phyloP scores from a whole-genome alignment of 2,797 vertebrate species.

The Dendrocincla tyrannina region DNA sequence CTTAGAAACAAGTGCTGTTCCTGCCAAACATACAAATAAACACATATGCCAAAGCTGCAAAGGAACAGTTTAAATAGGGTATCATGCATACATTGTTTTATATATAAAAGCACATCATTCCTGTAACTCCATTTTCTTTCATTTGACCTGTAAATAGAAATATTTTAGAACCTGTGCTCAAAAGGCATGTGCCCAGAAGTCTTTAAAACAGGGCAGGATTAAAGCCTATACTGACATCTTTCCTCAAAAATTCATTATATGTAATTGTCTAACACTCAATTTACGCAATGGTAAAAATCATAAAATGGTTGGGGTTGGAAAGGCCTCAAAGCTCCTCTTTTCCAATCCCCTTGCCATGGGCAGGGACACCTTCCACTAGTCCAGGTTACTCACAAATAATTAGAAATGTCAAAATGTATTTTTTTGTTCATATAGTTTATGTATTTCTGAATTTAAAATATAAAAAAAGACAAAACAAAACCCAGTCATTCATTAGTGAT shows the following conservation, averaged over 20 bases:
- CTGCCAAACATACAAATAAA: conserved; percentile 33
- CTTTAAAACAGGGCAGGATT: background rate
- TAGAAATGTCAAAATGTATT: background rate
- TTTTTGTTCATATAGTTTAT: background rate
- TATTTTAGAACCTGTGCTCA: background rate
- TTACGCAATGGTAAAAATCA: background rate
- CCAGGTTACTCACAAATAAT: background rate
- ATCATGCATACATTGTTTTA: background rate
- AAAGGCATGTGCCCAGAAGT: background rate
- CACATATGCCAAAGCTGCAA: conserved; percentile 9
- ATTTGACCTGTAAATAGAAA: background rate
- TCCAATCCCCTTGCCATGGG: background rate
- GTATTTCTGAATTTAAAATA: background rate
- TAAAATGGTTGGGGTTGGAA: background rate
- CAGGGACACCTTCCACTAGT: background rate
- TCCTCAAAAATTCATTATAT: background rate
- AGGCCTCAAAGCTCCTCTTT: background rate
- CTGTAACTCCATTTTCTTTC: background rate
- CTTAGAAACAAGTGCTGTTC: conserved; percentile 3
- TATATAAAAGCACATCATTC: background rate
- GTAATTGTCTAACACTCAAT: background rate
- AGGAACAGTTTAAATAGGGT: background rate
- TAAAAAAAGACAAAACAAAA: background rate
- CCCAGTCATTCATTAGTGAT: background rate
- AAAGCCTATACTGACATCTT: background rate